Conservation (phyloP, 2,888 invertebrate genomes). For the Branchellion lobata region DNA sequence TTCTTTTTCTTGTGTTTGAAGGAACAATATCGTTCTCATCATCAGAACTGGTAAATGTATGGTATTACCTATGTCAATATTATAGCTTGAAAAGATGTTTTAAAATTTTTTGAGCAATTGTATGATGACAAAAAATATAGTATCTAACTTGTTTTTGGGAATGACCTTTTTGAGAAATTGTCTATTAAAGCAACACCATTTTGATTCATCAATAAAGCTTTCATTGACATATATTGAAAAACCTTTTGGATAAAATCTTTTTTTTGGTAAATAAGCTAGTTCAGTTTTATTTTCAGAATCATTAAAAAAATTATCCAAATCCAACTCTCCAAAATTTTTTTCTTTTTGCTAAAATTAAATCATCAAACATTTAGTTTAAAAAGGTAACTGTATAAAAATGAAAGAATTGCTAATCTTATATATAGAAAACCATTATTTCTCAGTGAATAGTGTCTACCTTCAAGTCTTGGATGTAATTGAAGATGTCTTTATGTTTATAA, state of each 20-base stretch:
- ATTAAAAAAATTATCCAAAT: constrained; percentile 1
- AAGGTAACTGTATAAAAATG: no score
- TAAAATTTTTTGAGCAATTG: no score
- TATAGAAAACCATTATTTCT: neutral
- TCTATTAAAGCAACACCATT: neutral
- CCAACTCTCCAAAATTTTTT: neutral
- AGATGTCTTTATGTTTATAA: constrained; percentile 15
- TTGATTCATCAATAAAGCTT: constrained; percentile 32
- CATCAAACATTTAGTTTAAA: no score
- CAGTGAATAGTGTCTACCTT: constrained; percentile 3
- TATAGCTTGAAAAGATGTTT: no score
- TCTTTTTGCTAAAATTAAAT: neutral
- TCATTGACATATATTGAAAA: constrained; percentile 25
- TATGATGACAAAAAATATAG: no score
- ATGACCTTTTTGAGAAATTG: neutral
- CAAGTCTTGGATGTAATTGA: neutral
- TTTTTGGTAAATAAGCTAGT: neutral
- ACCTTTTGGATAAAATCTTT: constrained; percentile 21
- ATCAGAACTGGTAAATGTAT: no score
- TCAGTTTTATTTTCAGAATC: neutral
- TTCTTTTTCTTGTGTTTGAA: neutral
- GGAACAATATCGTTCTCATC: neutral
- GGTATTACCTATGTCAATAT: no score
- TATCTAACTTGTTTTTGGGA: neutral
- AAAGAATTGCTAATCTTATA: no score